Percentiles rank a stretch among this genome's conserved stretches.
Conservation (phyloP, 1,140 invertebrate genomes). For the Penaeus japonicus region DNA sequence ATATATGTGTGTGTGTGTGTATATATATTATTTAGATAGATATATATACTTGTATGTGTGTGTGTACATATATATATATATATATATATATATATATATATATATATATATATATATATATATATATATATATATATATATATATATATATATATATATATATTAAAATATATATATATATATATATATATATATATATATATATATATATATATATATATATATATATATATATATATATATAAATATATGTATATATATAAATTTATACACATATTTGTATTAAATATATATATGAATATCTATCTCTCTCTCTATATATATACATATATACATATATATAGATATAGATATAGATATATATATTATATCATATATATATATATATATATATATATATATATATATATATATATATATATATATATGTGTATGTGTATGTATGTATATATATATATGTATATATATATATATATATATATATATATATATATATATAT, state of each 20-base stretch:
- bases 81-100: conserved; percentile 11
- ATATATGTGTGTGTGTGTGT: no score
- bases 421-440: background rate
- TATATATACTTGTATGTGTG: no score
- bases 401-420: background rate
- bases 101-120: background rate
- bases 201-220: conserved; percentile 6
- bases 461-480: no score
- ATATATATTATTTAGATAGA: no score
- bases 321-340: background rate
- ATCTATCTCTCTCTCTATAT: no score
- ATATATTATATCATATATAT: no score
- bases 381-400: background rate
- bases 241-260: background rate
- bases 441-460: no score
- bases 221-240: conserved; percentile 14
- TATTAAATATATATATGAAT: no score
- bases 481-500: no score
- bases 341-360: background rate
- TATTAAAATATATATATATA: background rate
- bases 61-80: conserved; percentile 12
- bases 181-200: background rate
- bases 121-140: conserved; percentile 6
- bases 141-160: conserved; percentile 4
- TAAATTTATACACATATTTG: background rate